A percentile compares a stretch with the other conserved stretches of the same genome.
Evolutionary conservation across 2,797 vertebrate species (phyloP).

Genomic region (Pygocentrus nattereri): DNA sequence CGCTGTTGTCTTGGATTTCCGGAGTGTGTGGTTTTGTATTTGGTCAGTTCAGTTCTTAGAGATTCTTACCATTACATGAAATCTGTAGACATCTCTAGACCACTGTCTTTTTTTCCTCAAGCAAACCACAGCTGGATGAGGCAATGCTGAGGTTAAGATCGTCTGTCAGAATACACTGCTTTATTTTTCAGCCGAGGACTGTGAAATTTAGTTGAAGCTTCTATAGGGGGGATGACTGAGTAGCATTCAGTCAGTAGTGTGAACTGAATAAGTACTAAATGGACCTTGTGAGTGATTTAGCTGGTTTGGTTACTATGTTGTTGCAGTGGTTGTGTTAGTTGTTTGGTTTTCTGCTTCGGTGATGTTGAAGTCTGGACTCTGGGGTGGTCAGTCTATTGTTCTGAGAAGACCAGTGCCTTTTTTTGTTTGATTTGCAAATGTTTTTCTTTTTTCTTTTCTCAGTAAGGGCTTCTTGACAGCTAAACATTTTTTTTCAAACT

Average conservation of each 20-base stretch:
- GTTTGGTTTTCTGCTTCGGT: too few species aligned
- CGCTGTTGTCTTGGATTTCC: conserved; percentile 8
- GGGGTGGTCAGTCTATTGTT: too few species aligned
- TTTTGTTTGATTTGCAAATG: too few species aligned
- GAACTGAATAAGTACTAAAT: neutral
- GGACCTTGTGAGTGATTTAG: neutral
- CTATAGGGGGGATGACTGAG: neutral
- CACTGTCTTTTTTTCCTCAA: neutral
- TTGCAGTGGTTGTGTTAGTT: neutral
- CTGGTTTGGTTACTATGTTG: neutral
- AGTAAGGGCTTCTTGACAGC: too few species aligned
- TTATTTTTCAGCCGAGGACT: neutral
- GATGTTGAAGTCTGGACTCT: too few species aligned
- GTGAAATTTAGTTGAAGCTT: neutral
- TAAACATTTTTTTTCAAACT: too few species aligned
- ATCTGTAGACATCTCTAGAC: neutral
- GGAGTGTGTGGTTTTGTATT: neutral
- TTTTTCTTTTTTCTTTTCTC: too few species aligned
- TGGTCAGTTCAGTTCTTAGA: neutral
- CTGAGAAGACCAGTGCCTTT: too few species aligned
- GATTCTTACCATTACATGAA: neutral
- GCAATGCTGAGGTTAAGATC: neutral
- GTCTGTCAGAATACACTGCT: neutral
- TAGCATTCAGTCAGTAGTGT: neutral
- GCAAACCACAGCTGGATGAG: neutral